phyloP scores from a whole-genome alignment of 2,113 vertebrate genomes.

The Hippocampus barbouri region DNA sequence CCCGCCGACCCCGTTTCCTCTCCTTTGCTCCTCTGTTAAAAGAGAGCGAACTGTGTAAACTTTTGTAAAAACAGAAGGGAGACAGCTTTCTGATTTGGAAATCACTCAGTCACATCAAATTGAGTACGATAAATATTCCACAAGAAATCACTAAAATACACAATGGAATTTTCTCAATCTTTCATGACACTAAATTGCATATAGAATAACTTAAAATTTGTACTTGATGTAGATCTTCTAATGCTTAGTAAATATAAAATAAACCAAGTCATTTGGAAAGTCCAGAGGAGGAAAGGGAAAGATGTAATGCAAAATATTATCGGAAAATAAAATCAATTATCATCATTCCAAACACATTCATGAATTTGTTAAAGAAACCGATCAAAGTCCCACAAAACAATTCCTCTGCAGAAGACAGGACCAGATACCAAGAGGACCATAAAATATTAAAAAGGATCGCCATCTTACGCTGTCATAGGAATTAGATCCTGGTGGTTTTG shows the following conservation, averaged over 20 bases:
- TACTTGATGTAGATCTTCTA: not conserved
- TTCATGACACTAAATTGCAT: not conserved
- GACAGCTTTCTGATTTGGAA: too few relatives aligned
- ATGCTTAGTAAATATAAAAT: not conserved
- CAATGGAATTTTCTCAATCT: not conserved
- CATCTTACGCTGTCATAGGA: conserved; percentile 71
- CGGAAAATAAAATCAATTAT: conserved; percentile 5
- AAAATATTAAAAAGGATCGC: conserved; percentile 30
- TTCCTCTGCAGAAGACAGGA: conserved; percentile 42
- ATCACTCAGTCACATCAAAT: not conserved
- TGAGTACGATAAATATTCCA: not conserved
- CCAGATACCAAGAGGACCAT: conserved; percentile 37
- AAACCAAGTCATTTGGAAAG: not conserved
- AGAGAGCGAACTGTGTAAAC: not conserved
- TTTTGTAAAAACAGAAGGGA: too few relatives aligned
- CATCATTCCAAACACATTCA: conserved; percentile 32
- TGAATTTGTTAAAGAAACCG: conserved; percentile 30
- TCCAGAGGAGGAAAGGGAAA: conserved; percentile 21
- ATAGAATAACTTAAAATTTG: not conserved
- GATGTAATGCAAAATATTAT: conserved; percentile 4
- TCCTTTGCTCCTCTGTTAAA: not conserved
- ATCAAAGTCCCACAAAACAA: conserved; percentile 31
- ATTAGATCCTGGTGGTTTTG: conserved; percentile 59
- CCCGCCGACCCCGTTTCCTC: not conserved
- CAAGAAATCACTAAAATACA: not conserved